Evolutionary conservation across 2,888 invertebrate species (phyloP), one percentile per base, ranked within the genome.

Genomic region (Digitonthophagus gazella): DNA sequence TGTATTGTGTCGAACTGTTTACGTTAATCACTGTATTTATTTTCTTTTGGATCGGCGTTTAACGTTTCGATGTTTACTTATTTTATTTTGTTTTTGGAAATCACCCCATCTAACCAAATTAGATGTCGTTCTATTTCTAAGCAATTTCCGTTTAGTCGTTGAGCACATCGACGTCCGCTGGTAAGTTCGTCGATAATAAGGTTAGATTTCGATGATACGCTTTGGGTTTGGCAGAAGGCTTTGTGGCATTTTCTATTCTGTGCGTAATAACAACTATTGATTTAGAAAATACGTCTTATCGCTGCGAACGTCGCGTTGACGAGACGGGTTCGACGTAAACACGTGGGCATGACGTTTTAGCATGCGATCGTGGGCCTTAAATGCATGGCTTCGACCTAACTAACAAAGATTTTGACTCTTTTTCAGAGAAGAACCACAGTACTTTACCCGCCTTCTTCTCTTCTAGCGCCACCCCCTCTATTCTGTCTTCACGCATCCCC

Each of bases 261-360:
- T 61, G 20, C 20, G 20, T 61, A 61, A 61, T 61, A 61, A 61
- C 61, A 61, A 61, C 61, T 61, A 61, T 61, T 61, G 61, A 61
- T 61, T 61, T 61, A 61, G 61, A 44, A 44, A 44, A 44, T 44
- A 44, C 28, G 28, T 44, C 28, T 44, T 44, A 44, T 44, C 28
- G 28, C 28, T 44, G 6, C 28, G 28, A 44, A 11, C 28, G 28
- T 44, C 28, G 28, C 28, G 28, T 44, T 8, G 8, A 44, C 28
- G 28, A 44, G 28, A 44, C 28, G 28, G 28, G 28, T 44, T 11
- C 28, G 28, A 6, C 28, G 28, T 44, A 3, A 11, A 44, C 28
- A 44, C 28, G 20, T 61, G 61, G 20, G 61, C 61, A 61, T 61
- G 61, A 16, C 11, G 28, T 44, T 3, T 8, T 44, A 11, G 61